phyloP scores from a whole-genome alignment of 1,140 invertebrate genomes.

The Diploscapter pachys region DNA sequence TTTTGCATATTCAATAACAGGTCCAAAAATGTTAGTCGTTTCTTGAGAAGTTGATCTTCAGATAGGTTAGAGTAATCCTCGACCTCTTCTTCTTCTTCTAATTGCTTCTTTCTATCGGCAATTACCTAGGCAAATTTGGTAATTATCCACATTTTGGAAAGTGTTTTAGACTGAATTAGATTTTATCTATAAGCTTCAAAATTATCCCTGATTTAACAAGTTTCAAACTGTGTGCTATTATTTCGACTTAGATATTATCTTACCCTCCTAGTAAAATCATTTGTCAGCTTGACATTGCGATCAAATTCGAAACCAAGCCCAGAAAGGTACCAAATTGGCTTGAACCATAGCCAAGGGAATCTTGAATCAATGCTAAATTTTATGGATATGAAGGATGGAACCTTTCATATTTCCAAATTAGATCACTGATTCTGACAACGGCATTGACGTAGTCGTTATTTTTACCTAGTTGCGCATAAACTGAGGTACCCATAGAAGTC shows the following conservation, averaged over 20 bases:
- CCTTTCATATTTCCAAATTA: slow-evolving; percentile 58
- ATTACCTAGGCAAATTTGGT: slow-evolving; percentile 65
- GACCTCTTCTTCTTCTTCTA: slow-evolving; percentile 5
- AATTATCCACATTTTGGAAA: slow-evolving; percentile 7
- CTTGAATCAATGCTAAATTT: slow-evolving; percentile 44
- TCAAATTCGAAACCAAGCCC: slow-evolving; percentile 72
- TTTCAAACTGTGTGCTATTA: background rate
- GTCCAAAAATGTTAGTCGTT: slow-evolving; percentile 88
- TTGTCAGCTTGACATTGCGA: slow-evolving; percentile 68
- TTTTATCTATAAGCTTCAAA: no score
- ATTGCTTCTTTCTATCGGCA: slow-evolving; percentile 67
- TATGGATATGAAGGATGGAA: background rate
- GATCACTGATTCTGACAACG: slow-evolving; percentile 65
- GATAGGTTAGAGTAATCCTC: slow-evolving; percentile 1
- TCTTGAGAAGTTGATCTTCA: slow-evolving; percentile 54
- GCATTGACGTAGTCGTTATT: slow-evolving; percentile 74
- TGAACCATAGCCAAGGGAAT: slow-evolving; percentile 78
- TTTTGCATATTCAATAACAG: slow-evolving; percentile 76
- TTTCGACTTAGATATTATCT: slow-evolving; percentile 14
- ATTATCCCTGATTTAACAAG: no score
- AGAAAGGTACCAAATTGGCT: slow-evolving; percentile 75
- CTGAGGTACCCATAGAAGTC: slow-evolving; percentile 75
- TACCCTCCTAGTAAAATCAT: slow-evolving; percentile 40
- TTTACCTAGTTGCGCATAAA: slow-evolving; percentile 69
- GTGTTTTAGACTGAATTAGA: no score